phyloP scores from a whole-genome alignment of 2,888 invertebrate genomes.

The Trissolcus japonicus region DNA sequence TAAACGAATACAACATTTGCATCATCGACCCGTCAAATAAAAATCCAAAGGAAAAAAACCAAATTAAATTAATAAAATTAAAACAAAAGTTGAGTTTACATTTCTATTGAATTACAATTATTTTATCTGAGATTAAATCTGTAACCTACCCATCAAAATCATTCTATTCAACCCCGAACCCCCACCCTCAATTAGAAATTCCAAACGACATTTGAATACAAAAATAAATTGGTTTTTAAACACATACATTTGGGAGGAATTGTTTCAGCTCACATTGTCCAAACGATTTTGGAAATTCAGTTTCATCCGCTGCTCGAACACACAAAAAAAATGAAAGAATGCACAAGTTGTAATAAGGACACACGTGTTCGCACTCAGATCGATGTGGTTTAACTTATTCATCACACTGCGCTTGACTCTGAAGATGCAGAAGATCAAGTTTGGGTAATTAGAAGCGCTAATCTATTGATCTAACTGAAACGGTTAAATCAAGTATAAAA shows the following conservation, averaged over 20 bases:
- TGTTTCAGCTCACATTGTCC: background rate
- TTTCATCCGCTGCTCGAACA: background rate
- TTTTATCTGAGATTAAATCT: background rate
- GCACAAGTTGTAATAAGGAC: slow-evolving; percentile 47
- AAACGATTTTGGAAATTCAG: background rate
- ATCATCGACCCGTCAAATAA: no score
- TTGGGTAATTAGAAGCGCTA: no score
- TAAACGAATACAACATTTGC: background rate
- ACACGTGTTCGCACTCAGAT: slow-evolving; percentile 60
- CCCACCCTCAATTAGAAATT: background rate
- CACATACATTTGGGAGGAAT: background rate
- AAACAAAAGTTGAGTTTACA: no score
- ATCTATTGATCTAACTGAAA: no score
- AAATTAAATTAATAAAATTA: no score
- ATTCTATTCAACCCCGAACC: background rate
- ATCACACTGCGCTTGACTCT: slow-evolving; percentile 42
- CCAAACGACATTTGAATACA: background rate
- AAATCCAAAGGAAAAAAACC: no score
- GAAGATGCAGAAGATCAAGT: slow-evolving; percentile 5
- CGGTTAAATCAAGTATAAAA: no score
- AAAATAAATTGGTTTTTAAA: background rate
- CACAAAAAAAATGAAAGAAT: slow-evolving; percentile 34
- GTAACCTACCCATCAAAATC: no score
- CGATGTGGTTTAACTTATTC: slow-evolving; percentile 68
- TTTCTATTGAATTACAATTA: background rate